Evolutionary conservation across 92 coral and sea anemone genomes (phyloP).

Genomic region (Umimayanthus chanpuru): DNA sequence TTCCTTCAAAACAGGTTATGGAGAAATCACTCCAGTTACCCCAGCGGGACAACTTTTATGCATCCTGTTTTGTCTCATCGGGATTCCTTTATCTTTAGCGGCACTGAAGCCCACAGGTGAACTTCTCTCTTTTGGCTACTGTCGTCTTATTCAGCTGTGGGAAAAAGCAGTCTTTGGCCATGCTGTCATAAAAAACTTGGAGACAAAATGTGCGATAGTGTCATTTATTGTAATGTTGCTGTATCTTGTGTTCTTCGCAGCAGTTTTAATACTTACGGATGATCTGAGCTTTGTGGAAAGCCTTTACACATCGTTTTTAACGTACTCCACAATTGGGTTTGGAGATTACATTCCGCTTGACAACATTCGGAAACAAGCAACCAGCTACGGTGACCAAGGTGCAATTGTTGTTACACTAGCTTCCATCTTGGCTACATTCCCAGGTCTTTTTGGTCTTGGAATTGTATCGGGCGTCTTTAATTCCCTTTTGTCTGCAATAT

Average conservation of each 20-base stretch:
- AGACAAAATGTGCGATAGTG: conserved; percentile 28
- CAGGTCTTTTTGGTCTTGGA: conserved; percentile 18
- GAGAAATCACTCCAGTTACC: conserved; percentile 59
- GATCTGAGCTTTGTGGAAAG: background rate
- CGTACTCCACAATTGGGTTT: conserved; percentile 33
- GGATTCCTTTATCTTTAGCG: conserved; percentile 63
- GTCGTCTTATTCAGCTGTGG: conserved; percentile 19
- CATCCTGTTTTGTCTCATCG: conserved; percentile 53
- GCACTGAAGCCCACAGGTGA: conserved; percentile 65
- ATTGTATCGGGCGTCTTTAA: conserved; percentile 25
- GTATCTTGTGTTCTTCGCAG: background rate
- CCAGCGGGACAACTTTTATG: conserved; percentile 54
- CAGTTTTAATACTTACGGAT: background rate
- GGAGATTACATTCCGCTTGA: conserved; percentile 34
- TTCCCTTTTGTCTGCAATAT: conserved; percentile 34
- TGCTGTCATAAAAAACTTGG: background rate
- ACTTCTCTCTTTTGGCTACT: conserved; percentile 39
- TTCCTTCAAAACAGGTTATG: conserved; percentile 46
- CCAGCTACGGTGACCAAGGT: background rate
- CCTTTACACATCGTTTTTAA: conserved; percentile 16
- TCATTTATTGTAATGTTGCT: conserved; percentile 24
- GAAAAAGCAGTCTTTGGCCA: conserved; percentile 8
- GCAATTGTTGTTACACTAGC: background rate
- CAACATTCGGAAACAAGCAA: background rate
- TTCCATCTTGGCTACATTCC: conserved; percentile 23